Evolutionary conservation across 2,113 vertebrate species (phyloP).

Genomic region (Xenopus tropicalis): DNA sequence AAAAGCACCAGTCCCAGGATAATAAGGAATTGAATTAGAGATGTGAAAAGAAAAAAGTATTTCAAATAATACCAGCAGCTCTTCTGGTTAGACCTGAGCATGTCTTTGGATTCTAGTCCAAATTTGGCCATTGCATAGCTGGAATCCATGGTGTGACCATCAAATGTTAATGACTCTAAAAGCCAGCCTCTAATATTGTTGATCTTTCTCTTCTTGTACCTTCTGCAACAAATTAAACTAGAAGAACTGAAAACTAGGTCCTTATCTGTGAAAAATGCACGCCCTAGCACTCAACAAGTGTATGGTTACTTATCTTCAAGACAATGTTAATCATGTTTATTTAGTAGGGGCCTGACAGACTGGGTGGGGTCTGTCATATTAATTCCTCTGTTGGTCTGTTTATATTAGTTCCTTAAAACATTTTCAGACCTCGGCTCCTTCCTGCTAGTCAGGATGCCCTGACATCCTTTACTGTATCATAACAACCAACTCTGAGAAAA

Average conservation of each 20-base stretch:
- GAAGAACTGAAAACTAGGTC: neutral
- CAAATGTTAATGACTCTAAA: no score
- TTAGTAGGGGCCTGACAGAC: slow-evolving; percentile 4
- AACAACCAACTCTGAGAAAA: slow-evolving; percentile 42
- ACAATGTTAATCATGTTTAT: slow-evolving; percentile 4
- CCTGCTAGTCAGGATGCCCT: slow-evolving; percentile 65
- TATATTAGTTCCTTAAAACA: slow-evolving; percentile 56
- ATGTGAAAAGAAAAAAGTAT: slow-evolving; percentile 85
- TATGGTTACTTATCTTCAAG: no score
- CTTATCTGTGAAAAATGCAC: neutral
- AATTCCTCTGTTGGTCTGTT: slow-evolving; percentile 47
- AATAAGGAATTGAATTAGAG: slow-evolving; percentile 88
- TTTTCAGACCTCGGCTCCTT: slow-evolving; percentile 65
- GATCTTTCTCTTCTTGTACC: neutral
- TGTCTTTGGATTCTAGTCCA: slow-evolving; percentile 61
- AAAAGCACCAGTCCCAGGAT: slow-evolving; percentile 91
- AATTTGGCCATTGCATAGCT: slow-evolving; percentile 70
- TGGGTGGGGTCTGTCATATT: slow-evolving; percentile 18
- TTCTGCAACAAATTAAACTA: no score
- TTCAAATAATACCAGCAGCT: slow-evolving; percentile 73
- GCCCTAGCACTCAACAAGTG: no score
- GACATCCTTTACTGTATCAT: slow-evolving; percentile 52
- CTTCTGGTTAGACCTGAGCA: slow-evolving; percentile 52
- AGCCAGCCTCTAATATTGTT: no score
- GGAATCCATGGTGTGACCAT: slow-evolving; percentile 67